Conservation (phyloP, 2,113 vertebrate genomes). For the Apodemus speciosus region DNA sequence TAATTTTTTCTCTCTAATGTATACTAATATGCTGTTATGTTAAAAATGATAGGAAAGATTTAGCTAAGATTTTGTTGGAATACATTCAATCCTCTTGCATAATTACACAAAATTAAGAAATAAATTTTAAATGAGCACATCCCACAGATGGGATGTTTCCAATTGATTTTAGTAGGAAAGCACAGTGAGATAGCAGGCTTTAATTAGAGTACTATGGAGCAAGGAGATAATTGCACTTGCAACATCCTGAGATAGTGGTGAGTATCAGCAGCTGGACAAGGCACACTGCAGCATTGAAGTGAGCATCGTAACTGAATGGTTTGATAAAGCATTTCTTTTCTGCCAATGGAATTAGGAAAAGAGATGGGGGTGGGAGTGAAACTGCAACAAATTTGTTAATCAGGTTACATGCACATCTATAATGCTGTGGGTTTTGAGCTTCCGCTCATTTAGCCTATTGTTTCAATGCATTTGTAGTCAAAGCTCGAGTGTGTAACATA, state of each 20-base stretch:
- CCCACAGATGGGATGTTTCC: not conserved
- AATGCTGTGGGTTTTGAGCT: not conserved
- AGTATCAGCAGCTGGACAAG: conserved; percentile 38
- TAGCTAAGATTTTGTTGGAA: conserved; percentile 50
- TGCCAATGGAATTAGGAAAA: not conserved
- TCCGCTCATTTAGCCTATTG: not conserved
- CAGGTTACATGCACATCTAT: conserved; percentile 4
- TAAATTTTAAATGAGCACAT: conserved; percentile 18
- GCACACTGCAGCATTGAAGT: not conserved
- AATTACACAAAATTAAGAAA: conserved; percentile 19
- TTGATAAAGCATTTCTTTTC: not conserved
- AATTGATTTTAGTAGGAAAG: conserved; percentile 26
- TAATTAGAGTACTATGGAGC: conserved; percentile 54
- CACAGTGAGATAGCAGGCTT: not conserved
- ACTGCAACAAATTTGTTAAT: conserved; percentile 52
- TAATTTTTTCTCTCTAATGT: not conserved
- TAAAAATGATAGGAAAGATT: not conserved
- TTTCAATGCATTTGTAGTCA: not conserved
- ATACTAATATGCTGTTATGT: not conserved
- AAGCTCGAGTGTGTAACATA: not conserved
- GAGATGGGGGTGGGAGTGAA: not conserved
- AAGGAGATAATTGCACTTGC: not conserved
- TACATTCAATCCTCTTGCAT: not conserved
- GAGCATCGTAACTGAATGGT: not conserved
- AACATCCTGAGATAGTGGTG: not conserved